phyloP scores from a whole-genome alignment of 1,140 invertebrate genomes.

The Microplitis demolitor region DNA sequence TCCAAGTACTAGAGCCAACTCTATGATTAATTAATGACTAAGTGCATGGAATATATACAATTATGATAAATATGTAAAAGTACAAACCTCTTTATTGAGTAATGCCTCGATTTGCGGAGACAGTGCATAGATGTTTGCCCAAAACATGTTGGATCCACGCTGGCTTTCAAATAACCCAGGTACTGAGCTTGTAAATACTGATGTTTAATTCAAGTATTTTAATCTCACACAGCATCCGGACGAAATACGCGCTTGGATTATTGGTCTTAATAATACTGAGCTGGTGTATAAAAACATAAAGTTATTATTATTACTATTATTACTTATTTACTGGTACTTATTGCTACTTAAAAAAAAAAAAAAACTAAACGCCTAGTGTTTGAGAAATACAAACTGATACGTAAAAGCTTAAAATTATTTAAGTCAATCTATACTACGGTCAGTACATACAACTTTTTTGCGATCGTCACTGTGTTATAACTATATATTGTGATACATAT shows the following conservation, averaged over 20 bases:
- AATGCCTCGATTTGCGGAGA: conserved; percentile 76
- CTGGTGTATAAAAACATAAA: background rate
- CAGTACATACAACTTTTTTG: too few species aligned
- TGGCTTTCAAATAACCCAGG: conserved; percentile 12
- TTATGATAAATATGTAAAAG: conserved; percentile 21
- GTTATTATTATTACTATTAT: background rate
- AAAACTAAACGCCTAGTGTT: too few species aligned
- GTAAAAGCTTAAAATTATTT: too few species aligned
- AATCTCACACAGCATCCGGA: conserved; percentile 18
- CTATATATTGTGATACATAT: too few species aligned
- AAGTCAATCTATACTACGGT: too few species aligned
- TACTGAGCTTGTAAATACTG: conserved; percentile 4
- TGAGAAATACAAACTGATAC: too few species aligned
- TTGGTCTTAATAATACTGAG: conserved; percentile 11
- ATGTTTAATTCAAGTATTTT: conserved; percentile 10
- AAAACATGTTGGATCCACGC: conserved; percentile 69
- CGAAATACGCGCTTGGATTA: background rate
- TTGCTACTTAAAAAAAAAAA: too few species aligned
- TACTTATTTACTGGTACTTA: background rate
- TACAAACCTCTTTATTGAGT: conserved; percentile 74
- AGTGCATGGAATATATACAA: background rate
- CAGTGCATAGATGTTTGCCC: conserved; percentile 76
- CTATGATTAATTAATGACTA: background rate
- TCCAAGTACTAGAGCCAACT: background rate
- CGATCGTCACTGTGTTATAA: too few species aligned